Conservation (phyloP, 2,888 invertebrate species). For the Dryobotodes eremita region DNA sequence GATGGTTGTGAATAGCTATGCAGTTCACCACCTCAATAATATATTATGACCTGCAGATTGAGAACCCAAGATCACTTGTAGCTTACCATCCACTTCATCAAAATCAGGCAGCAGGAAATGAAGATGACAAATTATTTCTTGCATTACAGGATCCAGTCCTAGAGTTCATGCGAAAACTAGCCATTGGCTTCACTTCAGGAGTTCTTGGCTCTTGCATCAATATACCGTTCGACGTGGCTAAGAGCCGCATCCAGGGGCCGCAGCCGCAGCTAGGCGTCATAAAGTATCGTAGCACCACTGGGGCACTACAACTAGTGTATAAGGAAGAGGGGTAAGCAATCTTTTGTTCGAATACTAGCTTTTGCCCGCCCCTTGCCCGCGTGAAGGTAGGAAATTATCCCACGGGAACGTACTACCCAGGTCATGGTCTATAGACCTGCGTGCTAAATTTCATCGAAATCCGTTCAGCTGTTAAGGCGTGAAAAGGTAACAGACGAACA, state of each 20-base stretch:
- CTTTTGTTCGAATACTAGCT: background rate
- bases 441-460: background rate
- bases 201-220: slow-evolving; percentile 96
- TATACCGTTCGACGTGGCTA: slow-evolving; percentile 99
- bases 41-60: background rate
- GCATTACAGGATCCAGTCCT: slow-evolving; percentile 91
- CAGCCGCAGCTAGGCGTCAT: slow-evolving; percentile 93
- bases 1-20: background rate
- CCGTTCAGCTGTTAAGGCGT: background rate
- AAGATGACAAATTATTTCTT: slow-evolving; percentile 10
- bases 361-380: background rate
- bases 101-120: background rate
- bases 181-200: slow-evolving; percentile 96
- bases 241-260: slow-evolving; percentile 98
- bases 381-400: background rate
- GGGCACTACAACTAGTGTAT: slow-evolving; percentile 94
- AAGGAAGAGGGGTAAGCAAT: slow-evolving; percentile 95
- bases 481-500: background rate
- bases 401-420: background rate
- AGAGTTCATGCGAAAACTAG: slow-evolving; percentile 94
- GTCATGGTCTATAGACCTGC: background rate
- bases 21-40: background rate
- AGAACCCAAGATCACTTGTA: background rate
- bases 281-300: slow-evolving; percentile 95
- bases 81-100: background rate